These are phyloP conservation scores for Phrynosoma platyrhinos DNA, from an alignment of 2,113 vertebrate species.

Conservation along the genomic window DNA sequence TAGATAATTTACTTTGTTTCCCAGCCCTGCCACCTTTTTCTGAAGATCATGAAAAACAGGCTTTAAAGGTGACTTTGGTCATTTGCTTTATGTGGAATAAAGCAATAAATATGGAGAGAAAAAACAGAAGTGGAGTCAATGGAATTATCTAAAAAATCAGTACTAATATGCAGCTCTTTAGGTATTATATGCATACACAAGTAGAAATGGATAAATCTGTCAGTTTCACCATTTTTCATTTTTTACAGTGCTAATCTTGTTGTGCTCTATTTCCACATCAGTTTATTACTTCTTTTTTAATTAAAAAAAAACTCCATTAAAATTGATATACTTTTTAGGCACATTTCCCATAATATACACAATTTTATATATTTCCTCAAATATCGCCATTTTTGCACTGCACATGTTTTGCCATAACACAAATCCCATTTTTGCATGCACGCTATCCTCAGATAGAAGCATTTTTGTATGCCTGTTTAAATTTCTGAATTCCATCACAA, in stretches of 20 bases:
- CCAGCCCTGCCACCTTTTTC: not conserved
- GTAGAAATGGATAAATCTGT: not conserved
- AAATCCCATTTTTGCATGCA: too few species aligned
- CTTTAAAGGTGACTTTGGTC: slow-evolving; percentile 35
- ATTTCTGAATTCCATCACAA: too few species aligned
- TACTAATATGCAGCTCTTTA: not conserved
- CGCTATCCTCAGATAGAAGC: too few species aligned
- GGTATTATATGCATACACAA: not conserved
- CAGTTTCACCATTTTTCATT: not conserved
- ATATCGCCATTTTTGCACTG: too few species aligned
- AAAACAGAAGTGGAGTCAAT: not conserved
- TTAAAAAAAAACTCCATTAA: not conserved
- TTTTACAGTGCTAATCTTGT: not conserved
- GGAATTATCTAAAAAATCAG: not conserved
- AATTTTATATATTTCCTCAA: not conserved
- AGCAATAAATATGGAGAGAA: not conserved
- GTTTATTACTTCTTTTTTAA: not conserved
- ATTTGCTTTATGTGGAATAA: not conserved
- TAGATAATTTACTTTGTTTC: slow-evolving; percentile 20
- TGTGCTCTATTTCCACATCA: not conserved
- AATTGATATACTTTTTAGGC: not conserved
- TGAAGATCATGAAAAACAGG: slow-evolving; percentile 12
- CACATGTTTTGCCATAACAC: too few species aligned
- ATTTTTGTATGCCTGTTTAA: too few species aligned
- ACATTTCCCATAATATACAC: not conserved